These are phyloP conservation scores for Gouania willdenowi DNA, from an alignment of 2,797 vertebrate species.

Conservation along the genomic window DNA sequence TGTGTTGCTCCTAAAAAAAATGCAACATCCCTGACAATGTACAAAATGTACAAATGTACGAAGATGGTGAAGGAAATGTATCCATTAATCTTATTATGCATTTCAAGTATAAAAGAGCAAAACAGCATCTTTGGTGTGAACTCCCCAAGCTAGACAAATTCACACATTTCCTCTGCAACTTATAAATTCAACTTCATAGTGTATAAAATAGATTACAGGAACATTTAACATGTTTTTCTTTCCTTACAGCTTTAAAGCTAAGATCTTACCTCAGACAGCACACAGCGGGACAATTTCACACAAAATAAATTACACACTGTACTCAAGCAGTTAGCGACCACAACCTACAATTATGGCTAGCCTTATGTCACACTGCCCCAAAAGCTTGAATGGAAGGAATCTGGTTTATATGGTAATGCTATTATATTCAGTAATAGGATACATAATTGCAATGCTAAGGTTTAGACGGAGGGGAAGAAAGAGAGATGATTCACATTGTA, in stretches of 20 bases:
- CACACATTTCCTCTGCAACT: neutral
- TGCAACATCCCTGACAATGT: too few relatives aligned
- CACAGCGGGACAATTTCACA: slow-evolving; percentile 39
- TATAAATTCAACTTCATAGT: neutral
- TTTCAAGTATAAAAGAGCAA: too few relatives aligned
- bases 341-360: slow-evolving; percentile 60
- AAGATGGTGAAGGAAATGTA: too few relatives aligned
- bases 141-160: neutral
- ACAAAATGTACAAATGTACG: slow-evolving; percentile 2
- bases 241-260: slow-evolving; percentile 21
- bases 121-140: neutral
- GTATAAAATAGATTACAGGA: slow-evolving; percentile 18
- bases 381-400: slow-evolving; percentile 59
- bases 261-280: slow-evolving; percentile 39
- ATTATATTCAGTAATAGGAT: slow-evolving; percentile 26
- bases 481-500: too few relatives aligned
- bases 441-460: slow-evolving; percentile 14
- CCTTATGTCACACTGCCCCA: slow-evolving; percentile 54
- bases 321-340: slow-evolving; percentile 48
- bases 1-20: too few relatives aligned
- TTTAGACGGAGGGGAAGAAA: neutral
- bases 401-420: slow-evolving; percentile 62
- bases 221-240: slow-evolving; percentile 37
- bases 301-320: slow-evolving; percentile 30
- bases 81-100: too few relatives aligned